Conservation (phyloP, 1,140 invertebrate genomes). For the Macrosteles quadrilineatus region DNA sequence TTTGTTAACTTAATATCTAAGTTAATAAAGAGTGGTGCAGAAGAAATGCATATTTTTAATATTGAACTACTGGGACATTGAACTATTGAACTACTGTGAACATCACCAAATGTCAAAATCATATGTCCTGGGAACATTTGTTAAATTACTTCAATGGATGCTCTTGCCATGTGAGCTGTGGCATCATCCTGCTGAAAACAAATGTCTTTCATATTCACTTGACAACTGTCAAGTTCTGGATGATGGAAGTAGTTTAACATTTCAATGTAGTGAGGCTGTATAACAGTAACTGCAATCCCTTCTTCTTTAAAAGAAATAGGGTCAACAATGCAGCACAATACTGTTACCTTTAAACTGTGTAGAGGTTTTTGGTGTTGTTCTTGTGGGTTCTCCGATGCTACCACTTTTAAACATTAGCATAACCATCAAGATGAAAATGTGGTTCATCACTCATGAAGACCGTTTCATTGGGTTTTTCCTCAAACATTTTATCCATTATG, state of each 20-base stretch:
- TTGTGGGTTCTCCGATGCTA: slow-evolving; percentile 40
- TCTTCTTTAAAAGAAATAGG: slow-evolving; percentile 39
- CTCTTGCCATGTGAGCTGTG: slow-evolving; percentile 13
- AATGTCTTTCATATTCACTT: background rate
- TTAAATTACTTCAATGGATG: background rate
- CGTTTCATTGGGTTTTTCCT: slow-evolving; percentile 31
- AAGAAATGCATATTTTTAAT: slow-evolving; percentile 15
- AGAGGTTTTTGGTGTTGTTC: slow-evolving; percentile 44
- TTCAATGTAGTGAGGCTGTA: slow-evolving; percentile 35
- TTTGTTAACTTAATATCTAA: too few species aligned
- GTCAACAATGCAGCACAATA: slow-evolving; percentile 40
- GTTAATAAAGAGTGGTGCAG: slow-evolving; percentile 7
- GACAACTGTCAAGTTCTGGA: slow-evolving; percentile 32
- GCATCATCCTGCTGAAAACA: background rate
- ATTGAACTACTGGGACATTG: slow-evolving; percentile 11
- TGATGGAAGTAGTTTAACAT: slow-evolving; percentile 36
- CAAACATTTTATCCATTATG: slow-evolving; percentile 23
- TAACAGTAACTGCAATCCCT: slow-evolving; percentile 33
- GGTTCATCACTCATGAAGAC: slow-evolving; percentile 46
- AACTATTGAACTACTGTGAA: slow-evolving; percentile 16
- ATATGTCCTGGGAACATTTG: slow-evolving; percentile 15
- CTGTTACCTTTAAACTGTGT: slow-evolving; percentile 45
- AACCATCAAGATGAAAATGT: slow-evolving; percentile 47
- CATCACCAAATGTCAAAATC: slow-evolving; percentile 4
- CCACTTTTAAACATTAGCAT: slow-evolving; percentile 48